Evolutionary conservation across 2,113 vertebrate species (phyloP), one percentile per base, ranked within the genome.

Genomic region (Istiophorus platypterus): DNA sequence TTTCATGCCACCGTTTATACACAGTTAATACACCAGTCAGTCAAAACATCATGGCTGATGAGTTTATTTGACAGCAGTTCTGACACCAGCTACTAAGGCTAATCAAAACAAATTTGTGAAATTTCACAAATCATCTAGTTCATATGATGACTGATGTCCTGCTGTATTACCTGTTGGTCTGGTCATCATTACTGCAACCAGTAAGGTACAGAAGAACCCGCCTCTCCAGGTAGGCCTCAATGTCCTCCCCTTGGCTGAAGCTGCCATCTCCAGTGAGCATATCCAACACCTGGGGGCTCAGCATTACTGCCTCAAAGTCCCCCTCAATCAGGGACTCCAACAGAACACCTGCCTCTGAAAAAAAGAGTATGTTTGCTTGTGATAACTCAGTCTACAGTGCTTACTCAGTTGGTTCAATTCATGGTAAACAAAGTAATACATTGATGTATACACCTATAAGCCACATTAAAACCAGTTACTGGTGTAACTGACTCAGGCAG

Each of bases 241-340:
- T 91, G 57, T 82, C 91, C 82, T 97, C 95, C 20, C 85, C 94
- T 37, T 96, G 94, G 18, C 91, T 92, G 5, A 17, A 42, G 59
- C 45, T 42, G 61, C 72, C 89, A 24, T 95, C 91, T 0, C 87
- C 91, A 3, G 71, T 84, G 54, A 99, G 95, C 90, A 99, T 79
- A 61, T 92, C 93, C 63, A 78, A 86, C 76, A 96, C 92, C 31
- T 84, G 59, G 14, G 93, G 89, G 85, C 92, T 96, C 76, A 95
- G 93, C 83, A 99, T 93, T 42, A 99, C 91, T 0, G 92, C 93
- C 66, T 97, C 86, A 0, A 95, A 98, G 54, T 95, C 95, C 2
- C 97, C 97, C 65, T 96, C 94, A 78, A 97, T 89, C 63, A 99
- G 84, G 62, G 91, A 82, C 1, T 96, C 95, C 82, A 99, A 89